These are phyloP conservation scores for Exephanes ischioxanthus DNA, from an alignment of 2,888 invertebrate species.

Conservation along the genomic window DNA sequence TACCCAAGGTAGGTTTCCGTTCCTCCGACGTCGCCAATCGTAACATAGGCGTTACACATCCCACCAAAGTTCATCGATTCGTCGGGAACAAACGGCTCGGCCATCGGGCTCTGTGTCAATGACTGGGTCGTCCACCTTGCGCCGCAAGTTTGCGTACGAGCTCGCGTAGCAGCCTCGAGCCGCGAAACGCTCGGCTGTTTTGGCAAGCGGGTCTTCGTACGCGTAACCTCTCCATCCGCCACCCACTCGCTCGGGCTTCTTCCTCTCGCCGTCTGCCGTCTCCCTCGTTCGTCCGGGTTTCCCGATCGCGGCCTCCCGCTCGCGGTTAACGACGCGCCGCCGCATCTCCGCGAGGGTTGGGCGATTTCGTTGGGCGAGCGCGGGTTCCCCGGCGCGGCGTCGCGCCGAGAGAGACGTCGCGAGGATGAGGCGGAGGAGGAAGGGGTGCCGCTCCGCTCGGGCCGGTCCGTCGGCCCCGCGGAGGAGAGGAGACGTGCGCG, in stretches of 20 bases:
- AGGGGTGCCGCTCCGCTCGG: conserved; percentile 27
- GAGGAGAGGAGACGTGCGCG: conserved; percentile 42
- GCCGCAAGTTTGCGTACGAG: neutral
- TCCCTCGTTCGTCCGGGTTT: conserved; percentile 8
- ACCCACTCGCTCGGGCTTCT: conserved; percentile 31
- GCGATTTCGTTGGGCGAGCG: conserved; percentile 46
- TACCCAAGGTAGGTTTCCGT: neutral
- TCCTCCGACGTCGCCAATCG: neutral
- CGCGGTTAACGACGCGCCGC: conserved; percentile 33
- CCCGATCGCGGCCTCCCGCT: neutral
- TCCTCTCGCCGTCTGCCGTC: conserved; percentile 6
- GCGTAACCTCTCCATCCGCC: conserved; percentile 42
- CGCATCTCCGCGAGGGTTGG: conserved; percentile 34
- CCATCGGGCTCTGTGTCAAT: conserved; percentile 6
- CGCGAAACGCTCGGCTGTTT: conserved; percentile 18
- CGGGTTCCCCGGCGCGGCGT: conserved; percentile 48
- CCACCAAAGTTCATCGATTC: neutral
- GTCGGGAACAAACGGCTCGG: neutral
- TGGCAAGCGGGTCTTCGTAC: conserved; percentile 39
- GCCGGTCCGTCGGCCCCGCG: conserved; percentile 52
- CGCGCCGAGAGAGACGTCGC: conserved; percentile 30
- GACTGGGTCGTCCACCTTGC: conserved; percentile 13
- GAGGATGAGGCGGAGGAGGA: conserved; percentile 32
- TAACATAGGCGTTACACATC: neutral
- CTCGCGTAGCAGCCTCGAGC: neutral